Evolutionary conservation across 2,797 vertebrate species (phyloP).

Genomic region (Spheniscus humboldti): DNA sequence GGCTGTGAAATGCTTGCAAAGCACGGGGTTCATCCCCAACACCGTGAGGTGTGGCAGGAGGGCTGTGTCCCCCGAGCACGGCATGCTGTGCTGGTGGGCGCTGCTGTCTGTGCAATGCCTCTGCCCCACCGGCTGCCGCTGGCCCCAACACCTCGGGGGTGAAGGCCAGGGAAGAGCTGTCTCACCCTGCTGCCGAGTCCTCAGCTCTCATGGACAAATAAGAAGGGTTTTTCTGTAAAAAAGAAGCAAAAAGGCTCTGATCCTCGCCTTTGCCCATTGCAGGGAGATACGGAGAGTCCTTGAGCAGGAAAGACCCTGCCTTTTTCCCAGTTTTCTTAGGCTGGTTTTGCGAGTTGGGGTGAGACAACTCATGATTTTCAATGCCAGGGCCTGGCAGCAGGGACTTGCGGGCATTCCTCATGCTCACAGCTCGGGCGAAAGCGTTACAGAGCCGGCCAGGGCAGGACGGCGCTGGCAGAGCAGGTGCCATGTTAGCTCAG

Average conservation of each 20-base stretch:
- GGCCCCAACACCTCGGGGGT: accelerated
- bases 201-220: not conserved
- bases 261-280: not conserved
- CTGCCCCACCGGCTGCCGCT: not conserved
- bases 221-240: not conserved
- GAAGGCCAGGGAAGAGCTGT: not conserved
- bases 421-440: accelerated
- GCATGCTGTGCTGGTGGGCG: accelerated
- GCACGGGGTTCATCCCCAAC: not conserved
- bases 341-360: not conserved
- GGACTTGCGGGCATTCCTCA: not conserved
- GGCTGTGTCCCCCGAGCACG: accelerated
- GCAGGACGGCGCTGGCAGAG: not conserved
- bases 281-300: not conserved
- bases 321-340: not conserved
- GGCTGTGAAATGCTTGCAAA: not conserved
- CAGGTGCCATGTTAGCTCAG: not conserved
- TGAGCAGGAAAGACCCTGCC: not conserved
- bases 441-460: accelerated
- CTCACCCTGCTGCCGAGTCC: not conserved
- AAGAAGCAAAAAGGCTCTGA: not conserved
- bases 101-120: not conserved
- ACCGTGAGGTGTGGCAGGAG: not conserved
- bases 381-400: not conserved
- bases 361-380: not conserved